Evolutionary conservation across 2,888 invertebrate species (phyloP).

Genomic region (Drosophila maculinotata): DNA sequence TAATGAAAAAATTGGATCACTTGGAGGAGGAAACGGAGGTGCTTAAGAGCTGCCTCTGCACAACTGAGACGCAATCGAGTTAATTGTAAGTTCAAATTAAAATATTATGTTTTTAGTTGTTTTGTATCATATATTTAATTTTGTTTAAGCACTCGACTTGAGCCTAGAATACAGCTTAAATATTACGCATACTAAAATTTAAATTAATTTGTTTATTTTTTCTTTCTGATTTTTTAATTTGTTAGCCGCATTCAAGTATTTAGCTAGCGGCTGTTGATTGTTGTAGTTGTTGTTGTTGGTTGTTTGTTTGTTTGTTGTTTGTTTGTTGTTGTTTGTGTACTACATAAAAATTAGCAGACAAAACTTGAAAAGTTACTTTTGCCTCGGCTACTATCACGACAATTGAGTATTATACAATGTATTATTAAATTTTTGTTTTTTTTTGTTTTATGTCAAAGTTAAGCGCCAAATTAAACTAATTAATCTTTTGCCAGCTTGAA

Average conservation of each 20-base stretch:
- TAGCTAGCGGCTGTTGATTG: constrained; percentile 37
- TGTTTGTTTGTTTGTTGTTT: constrained; percentile 31
- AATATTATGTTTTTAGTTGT: constrained; percentile 24
- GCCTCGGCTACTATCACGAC: constrained; percentile 83
- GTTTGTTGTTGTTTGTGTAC: constrained; percentile 34
- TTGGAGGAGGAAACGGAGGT: constrained; percentile 93
- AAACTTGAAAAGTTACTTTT: constrained; percentile 62
- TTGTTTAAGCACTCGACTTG: constrained; percentile 64
- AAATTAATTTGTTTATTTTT: constrained; percentile 43
- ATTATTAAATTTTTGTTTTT: constrained; percentile 40
- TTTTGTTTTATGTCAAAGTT: constrained; percentile 25
- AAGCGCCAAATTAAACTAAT: constrained; percentile 24
- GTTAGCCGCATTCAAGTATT: constrained; percentile 25
- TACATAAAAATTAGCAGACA: constrained; percentile 69
- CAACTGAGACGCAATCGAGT: constrained; percentile 1
- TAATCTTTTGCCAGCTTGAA: constrained; percentile 26
- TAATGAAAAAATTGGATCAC: constrained; percentile 94
- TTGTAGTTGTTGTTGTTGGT: constrained; percentile 18
- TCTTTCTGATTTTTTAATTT: constrained; percentile 22
- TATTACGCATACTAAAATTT: constrained; percentile 56
- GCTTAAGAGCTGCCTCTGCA: constrained; percentile 73
- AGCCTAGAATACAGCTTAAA: constrained; percentile 63
- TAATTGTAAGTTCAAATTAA: background rate
- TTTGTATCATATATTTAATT: constrained; percentile 43
- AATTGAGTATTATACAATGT: constrained; percentile 83